Percentiles rank a stretch among this genome's conserved stretches.
phyloP scores from a whole-genome alignment of 2,797 vertebrate genomes.

The Crotalus adamanteus region DNA sequence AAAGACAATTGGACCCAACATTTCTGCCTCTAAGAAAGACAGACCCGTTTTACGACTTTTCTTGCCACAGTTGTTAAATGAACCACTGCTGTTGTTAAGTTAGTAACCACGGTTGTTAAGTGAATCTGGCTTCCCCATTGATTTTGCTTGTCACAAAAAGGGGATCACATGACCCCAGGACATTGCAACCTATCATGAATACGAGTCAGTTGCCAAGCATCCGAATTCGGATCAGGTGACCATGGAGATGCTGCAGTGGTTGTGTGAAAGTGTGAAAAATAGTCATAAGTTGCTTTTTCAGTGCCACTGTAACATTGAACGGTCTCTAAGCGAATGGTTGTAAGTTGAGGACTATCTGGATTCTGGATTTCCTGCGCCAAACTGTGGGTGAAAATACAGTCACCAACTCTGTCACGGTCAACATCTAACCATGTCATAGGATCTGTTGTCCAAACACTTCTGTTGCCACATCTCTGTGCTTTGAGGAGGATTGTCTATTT shows the following conservation, averaged over 20 bases:
- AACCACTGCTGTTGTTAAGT: not conserved
- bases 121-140: not conserved
- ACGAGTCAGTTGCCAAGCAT: too few relatives aligned
- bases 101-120: not conserved
- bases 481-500: not conserved
- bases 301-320: fast-evolving
- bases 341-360: not conserved
- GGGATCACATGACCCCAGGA: not conserved
- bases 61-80: not conserved
- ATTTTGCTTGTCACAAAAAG: not conserved
- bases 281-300: not conserved
- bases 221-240: too few relatives aligned
- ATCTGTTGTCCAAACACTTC: not conserved
- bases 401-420: not conserved
- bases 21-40: not conserved
- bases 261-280: not conserved
- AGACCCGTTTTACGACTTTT: not conserved
- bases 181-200: too few relatives aligned
- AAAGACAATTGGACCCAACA: not conserved
- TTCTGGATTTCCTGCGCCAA: not conserved
- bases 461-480: not conserved
- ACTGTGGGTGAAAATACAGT: not conserved
- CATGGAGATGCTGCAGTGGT: too few relatives aligned
- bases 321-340: not conserved
- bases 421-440: not conserved